phyloP scores from a whole-genome alignment of 2,888 invertebrate genomes.

The Hofmannophila pseudospretella region DNA sequence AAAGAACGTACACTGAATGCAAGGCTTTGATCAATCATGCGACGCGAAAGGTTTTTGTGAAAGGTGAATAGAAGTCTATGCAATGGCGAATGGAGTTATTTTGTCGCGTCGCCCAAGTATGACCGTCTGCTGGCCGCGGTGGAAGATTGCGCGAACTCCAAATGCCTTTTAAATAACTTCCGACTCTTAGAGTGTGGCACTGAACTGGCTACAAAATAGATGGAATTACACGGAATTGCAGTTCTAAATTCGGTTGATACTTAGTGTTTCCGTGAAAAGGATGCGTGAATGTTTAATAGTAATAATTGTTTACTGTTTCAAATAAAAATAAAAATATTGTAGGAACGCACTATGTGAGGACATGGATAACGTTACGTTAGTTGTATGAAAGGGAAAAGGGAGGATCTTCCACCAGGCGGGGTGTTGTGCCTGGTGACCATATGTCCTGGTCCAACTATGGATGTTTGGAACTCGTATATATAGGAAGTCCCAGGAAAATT shows the following conservation, averaged over 20 bases:
- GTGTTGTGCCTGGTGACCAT: no score
- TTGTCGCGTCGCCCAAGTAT: constrained; percentile 43
- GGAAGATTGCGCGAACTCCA: constrained; percentile 54
- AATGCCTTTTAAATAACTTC: constrained; percentile 57
- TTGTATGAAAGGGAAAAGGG: no score
- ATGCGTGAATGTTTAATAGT: no score
- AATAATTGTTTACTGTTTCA: no score
- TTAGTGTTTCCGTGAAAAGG: not conserved
- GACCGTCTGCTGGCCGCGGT: constrained; percentile 48
- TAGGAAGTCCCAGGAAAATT: no score
- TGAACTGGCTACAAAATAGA: constrained; percentile 22
- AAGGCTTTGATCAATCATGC: constrained; percentile 73
- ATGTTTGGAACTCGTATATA: no score
- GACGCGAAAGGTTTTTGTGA: constrained; percentile 65
- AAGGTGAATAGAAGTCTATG: constrained; percentile 53
- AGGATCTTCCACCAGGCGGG: no score
- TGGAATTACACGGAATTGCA: constrained; percentile 11
- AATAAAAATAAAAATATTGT: no score
- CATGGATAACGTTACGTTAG: no score
- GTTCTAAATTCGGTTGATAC: not conserved
- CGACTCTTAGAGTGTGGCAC: constrained; percentile 28
- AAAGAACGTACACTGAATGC: constrained; percentile 47
- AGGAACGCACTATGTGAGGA: no score
- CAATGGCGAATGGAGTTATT: constrained; percentile 55
- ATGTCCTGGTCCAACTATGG: no score